Evolutionary conservation across 2,113 vertebrate genomes (phyloP), one percentile per base, ranked within the genome.

Genomic region (Ahaetulla prasina): DNA sequence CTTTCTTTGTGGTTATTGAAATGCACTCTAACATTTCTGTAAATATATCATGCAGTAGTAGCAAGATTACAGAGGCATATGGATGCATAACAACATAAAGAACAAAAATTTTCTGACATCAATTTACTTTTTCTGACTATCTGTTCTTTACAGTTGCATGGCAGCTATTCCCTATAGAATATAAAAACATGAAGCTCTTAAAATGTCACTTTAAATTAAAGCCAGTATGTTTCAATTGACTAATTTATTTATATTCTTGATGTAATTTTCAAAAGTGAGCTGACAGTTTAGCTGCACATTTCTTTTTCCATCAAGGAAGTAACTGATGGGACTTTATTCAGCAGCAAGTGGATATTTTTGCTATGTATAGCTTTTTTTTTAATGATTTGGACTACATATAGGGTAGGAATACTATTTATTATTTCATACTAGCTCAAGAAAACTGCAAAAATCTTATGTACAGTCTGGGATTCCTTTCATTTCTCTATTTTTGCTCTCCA

Each of bases 191-290:
- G 95, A 43, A 95, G 94, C 96, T 98, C 95, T 98, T 97, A 97
- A 97, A 94, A 96, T 97, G 97, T 97, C 97, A 97, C 92, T 97
- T 97, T 94, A 95, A 94, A 97, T 97, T 97, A 97, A 94, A 96
- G 91, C 49, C 53, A 95, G 89, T 87, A 87, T 96, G 85, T 97
- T 95, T 94, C 89, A 97, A 95, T 94, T 93, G 96, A 92, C 94
- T 97, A 91, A 98, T 57, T 97, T 98, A 97, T 97, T 98, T 97
- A 97, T 97, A 92, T 94, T 96, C 94, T 93, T 97, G 92, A 97
- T 97, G 95, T 96, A 95, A 96, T 97, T 96, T 97, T 97, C 93
- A 96, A 45, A 95, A 94, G 87, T 93, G 45, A 96, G 86, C 93
- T 96, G 93, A 95, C 88, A 94, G 94, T 97, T 92, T 94, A 89